Evolutionary conservation across 2,888 invertebrate genomes (phyloP).

Genomic region (Thera britannica): DNA sequence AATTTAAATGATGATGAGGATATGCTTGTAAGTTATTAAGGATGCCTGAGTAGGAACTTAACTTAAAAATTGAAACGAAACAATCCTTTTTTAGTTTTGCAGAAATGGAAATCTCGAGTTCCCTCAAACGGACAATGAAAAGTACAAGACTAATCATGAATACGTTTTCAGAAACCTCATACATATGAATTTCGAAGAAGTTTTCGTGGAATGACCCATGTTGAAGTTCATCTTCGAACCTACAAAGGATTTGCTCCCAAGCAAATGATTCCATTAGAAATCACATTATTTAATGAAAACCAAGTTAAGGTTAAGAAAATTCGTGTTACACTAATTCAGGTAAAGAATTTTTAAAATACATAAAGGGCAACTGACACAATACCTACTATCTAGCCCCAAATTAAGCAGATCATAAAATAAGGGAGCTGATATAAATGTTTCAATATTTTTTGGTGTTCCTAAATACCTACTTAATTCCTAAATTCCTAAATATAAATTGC

Average conservation of each 20-base stretch:
- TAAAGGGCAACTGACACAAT: too few species aligned
- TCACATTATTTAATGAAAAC: constrained; percentile 63
- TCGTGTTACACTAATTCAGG: constrained; percentile 62
- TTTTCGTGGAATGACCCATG: constrained; percentile 54
- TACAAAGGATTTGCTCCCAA: constrained; percentile 64
- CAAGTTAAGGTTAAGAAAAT: constrained; percentile 63
- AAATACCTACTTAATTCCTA: background rate
- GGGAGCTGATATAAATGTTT: too few species aligned
- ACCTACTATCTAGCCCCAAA: background rate
- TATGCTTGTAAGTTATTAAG: constrained; percentile 32
- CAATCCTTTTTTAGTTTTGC: too few species aligned
- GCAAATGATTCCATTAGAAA: constrained; percentile 65
- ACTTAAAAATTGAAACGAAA: too few species aligned
- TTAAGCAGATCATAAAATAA: too few species aligned
- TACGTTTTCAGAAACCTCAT: constrained; percentile 57
- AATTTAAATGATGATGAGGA: constrained; percentile 51
- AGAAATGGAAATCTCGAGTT: too few species aligned
- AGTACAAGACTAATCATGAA: background rate
- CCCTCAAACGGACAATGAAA: too few species aligned
- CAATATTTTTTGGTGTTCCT: background rate
- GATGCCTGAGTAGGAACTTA: background rate
- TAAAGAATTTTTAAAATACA: constrained; percentile 31
- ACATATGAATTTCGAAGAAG: constrained; percentile 59
- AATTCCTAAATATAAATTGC: too few species aligned
- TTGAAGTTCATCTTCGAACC: constrained; percentile 62